Base-by-base conservation (phyloP, 1,140 invertebrate genomes). In the Trichoplusia ni region DNA sequence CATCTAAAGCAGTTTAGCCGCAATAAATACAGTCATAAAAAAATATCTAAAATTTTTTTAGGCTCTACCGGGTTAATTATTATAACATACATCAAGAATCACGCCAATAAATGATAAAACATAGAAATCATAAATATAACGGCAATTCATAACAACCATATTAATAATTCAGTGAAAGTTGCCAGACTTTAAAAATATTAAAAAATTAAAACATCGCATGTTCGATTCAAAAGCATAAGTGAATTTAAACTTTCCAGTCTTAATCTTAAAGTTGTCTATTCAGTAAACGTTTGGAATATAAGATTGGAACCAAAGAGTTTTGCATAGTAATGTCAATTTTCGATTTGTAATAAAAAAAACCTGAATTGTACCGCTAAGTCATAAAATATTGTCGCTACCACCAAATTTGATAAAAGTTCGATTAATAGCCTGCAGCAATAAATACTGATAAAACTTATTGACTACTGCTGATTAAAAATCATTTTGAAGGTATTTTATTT, bases 331-430 rank as follows among this genome's bases (percentile, higher is more conserved):
- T 56, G 61, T 46, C 51, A 64, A 27, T 27, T 64, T 31, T 44
- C 38, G 27, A 54, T 56, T 64, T 64, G 38, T 13, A 35, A 40
- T 38, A 25, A 58, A 51, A 53, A 63, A 60, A 69, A 64, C 66
- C 38, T 25, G 61, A 69, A 60, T 59, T 58, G 13, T 64, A 23
- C 66, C 60, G 66, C 60, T 58, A 2, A 9, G n/a, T 64, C 60
- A 27, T 69, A 68, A 63, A 68, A 47, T 19, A 35, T 56, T 31
- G 38, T 42, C 38, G 54, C 66, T 58, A 69, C 66, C 35, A 64
- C 25, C 35, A 37, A 38, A 27, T 8, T 23, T 38, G 59, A 64
- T 68, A 63, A 59, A 25, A 62, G 53, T 19, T 51, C 37, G 64
- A 69, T 69, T 69, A 69, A 69, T 64, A 59, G 53, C 2, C n/a